These are phyloP conservation scores for Manis crassicaudata DNA, from an alignment of 2,797 vertebrate genomes.

Conservation along the genomic window DNA sequence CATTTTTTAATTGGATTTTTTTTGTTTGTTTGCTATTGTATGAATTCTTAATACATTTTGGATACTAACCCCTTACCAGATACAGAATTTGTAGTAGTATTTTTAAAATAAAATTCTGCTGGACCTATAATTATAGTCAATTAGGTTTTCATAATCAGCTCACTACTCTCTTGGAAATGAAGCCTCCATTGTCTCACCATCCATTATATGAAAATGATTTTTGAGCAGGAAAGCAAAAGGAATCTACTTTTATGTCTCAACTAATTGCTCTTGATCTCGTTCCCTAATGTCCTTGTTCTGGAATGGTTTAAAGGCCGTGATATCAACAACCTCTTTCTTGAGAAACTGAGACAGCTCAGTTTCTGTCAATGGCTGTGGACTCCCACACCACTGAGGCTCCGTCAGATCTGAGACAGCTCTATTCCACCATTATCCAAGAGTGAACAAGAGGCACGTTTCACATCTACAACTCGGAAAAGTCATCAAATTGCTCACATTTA, in stretches of 20 bases:
- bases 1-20: neutral
- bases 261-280: neutral
- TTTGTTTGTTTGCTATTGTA: neutral
- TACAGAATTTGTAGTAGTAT: neutral
- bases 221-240: slow-evolving; percentile 28
- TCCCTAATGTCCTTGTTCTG: neutral
- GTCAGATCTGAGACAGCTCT: neutral
- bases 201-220: slow-evolving; percentile 9
- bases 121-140: neutral
- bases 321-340: neutral
- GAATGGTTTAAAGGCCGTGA: neutral
- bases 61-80: neutral
- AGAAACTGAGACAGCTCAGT: too few species aligned
- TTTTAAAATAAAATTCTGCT: slow-evolving; percentile 37
- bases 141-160: neutral
- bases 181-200: neutral
- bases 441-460: neutral
- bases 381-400: too few species aligned
- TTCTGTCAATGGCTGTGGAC: too few species aligned
- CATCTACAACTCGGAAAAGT: neutral
- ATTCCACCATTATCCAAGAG: neutral
- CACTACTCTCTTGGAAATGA: slow-evolving; percentile 17
- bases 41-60: neutral
- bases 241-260: slow-evolving; percentile 44
- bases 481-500: neutral